Percentiles rank a stretch among this genome's conserved stretches.
phyloP scores from a whole-genome alignment of 2,113 vertebrate species.

The Percopsis transmontana region DNA sequence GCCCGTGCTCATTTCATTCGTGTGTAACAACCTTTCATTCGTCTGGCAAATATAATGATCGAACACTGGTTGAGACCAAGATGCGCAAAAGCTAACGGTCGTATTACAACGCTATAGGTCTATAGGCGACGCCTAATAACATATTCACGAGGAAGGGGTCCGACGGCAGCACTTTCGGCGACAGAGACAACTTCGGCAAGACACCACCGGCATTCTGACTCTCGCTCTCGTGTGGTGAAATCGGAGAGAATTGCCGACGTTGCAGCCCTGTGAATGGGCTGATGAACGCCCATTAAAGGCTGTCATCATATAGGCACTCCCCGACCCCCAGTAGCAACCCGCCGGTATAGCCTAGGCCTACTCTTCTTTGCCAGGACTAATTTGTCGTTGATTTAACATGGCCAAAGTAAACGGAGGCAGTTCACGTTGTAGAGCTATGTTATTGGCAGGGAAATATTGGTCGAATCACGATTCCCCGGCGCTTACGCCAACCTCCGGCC shows the following conservation, averaged over 20 bases:
- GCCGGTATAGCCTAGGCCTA: neutral
- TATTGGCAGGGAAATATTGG: slow-evolving; percentile 65
- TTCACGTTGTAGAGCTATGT: slow-evolving; percentile 63
- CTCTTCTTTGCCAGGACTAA: neutral
- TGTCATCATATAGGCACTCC: neutral
- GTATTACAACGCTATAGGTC: too few relatives aligned
- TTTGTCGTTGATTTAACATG: slow-evolving; percentile 28
- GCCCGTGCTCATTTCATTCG: too few relatives aligned
- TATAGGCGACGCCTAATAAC: too few relatives aligned
- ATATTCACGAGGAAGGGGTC: too few relatives aligned
- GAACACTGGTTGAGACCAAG: too few relatives aligned
- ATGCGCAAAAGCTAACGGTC: too few relatives aligned
- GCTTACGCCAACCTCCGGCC: slow-evolving; percentile 5
- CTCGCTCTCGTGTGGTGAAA: neutral
- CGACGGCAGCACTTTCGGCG: too few relatives aligned
- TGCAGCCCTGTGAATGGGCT: neutral
- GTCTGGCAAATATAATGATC: too few relatives aligned
- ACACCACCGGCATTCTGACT: too few relatives aligned
- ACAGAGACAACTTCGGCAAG: too few relatives aligned
- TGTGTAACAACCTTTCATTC: too few relatives aligned
- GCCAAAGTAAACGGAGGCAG: slow-evolving; percentile 55
- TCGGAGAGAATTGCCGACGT: neutral
- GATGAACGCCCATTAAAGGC: neutral
- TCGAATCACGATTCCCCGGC: slow-evolving; percentile 33
- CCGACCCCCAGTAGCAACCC: neutral